These are phyloP conservation scores for Malurus splendens DNA, from an alignment of 2,797 vertebrate genomes.

Conservation along the genomic window DNA sequence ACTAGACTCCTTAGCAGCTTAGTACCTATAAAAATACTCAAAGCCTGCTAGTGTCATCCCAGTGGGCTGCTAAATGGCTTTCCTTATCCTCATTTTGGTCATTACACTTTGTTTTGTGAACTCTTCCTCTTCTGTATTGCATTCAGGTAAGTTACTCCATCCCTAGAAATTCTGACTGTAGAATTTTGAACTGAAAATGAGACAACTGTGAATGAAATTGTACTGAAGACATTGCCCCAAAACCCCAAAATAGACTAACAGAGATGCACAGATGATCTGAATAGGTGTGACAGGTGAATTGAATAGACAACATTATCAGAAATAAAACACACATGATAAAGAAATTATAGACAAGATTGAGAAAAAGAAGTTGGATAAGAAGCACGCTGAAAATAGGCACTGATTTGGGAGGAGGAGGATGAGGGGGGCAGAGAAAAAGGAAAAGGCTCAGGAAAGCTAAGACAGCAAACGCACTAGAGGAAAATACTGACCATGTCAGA, in stretches of 20 bases:
- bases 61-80: background rate
- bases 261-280: background rate
- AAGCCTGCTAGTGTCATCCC: background rate
- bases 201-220: background rate
- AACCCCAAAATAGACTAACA: background rate
- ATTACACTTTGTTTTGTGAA: background rate
- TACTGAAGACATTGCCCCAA: background rate
- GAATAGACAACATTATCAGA: background rate
- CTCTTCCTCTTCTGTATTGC: background rate
- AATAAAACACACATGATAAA: background rate
- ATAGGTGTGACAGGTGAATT: background rate
- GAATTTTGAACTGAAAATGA: background rate
- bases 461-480: background rate
- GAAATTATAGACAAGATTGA: background rate
- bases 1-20: background rate
- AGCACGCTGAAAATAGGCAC: background rate
- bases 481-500: background rate
- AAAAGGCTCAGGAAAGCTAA: background rate
- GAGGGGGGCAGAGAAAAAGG: background rate
- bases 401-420: background rate
- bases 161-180: background rate
- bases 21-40: background rate
- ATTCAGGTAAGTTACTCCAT: background rate
- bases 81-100: background rate
- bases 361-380: background rate